These are phyloP conservation scores for Gibbula magus DNA, from an alignment of 2,888 invertebrate species.

Conservation along the genomic window DNA sequence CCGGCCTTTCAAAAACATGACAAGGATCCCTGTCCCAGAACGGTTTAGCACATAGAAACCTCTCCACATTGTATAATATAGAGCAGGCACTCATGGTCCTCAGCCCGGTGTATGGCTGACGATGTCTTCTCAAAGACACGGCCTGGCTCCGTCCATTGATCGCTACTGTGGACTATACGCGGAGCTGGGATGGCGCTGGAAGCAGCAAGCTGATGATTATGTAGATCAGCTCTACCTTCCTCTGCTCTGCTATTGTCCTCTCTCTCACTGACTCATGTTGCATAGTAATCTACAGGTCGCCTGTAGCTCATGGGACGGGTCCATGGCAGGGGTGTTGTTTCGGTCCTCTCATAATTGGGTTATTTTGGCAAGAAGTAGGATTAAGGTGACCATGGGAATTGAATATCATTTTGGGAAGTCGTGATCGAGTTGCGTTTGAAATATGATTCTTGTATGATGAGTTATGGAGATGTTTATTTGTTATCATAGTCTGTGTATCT, in stretches of 20 bases:
- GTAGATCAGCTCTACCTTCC: constrained; percentile 21
- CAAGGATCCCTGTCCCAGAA: constrained; percentile 30
- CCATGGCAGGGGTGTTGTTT: too few species aligned
- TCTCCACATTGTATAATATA: constrained; percentile 37
- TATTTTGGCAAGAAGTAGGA: too few species aligned
- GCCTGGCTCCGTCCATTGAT: neutral
- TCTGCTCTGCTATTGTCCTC: constrained; percentile 1
- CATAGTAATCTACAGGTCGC: neutral
- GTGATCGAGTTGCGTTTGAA: too few species aligned
- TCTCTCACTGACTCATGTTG: neutral
- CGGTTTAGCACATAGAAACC: constrained; percentile 35
- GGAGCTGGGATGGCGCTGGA: neutral
- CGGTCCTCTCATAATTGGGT: too few species aligned
- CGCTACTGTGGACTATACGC: neutral
- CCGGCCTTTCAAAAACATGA: constrained; percentile 8
- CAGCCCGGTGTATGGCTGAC: too few species aligned
- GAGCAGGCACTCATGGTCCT: constrained; percentile 38
- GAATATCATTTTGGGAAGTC: too few species aligned
- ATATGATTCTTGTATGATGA: too few species aligned
- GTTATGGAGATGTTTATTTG: too few species aligned
- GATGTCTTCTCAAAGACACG: neutral
- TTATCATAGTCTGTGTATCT: too few species aligned
- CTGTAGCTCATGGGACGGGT: neutral
- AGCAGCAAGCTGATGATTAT: neutral
- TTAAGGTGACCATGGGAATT: too few species aligned